Conservation (phyloP, 2,113 vertebrate genomes). For the Butorides virescens region DNA sequence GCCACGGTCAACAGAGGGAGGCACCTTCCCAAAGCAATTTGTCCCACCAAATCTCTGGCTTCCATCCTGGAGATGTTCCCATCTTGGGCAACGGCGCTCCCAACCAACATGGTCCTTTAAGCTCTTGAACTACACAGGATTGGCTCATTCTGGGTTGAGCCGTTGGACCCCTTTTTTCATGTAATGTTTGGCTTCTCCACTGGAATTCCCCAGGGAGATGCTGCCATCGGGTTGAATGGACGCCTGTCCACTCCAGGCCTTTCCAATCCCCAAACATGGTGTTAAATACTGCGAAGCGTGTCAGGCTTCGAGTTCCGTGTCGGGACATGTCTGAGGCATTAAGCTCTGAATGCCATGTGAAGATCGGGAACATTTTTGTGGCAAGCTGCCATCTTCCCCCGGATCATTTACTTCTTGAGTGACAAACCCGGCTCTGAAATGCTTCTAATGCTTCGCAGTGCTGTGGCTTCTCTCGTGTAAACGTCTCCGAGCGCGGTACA, state of each 20-base stretch:
- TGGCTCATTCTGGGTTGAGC: not conserved
- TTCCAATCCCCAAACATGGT: not conserved
- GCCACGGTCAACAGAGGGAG: not conserved
- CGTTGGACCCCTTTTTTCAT: rapidly evolving
- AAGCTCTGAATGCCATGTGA: not conserved
- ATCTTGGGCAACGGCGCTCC: rapidly evolving
- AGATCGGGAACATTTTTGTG: conserved; percentile 7
- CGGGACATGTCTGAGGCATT: not conserved
- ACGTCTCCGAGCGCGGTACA: rapidly evolving
- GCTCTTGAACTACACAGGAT: rapidly evolving
- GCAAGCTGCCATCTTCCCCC: conserved; percentile 30
- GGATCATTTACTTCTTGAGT: not conserved
- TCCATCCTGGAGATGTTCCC: not conserved
- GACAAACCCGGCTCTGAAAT: conserved; percentile 15
- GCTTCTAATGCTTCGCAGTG: not conserved
- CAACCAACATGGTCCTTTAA: not conserved
- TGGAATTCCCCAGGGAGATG: not conserved
- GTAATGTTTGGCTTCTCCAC: rapidly evolving
- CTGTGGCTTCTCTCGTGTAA: not conserved
- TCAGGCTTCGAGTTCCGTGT: not conserved
- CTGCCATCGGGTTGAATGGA: rapidly evolving
- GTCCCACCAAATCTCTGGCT: not conserved
- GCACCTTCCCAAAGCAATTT: not conserved
- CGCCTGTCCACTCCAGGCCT: not conserved
- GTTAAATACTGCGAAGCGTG: rapidly evolving